phyloP scores from a whole-genome alignment of 2,797 vertebrate species.

The Danionella dracula region DNA sequence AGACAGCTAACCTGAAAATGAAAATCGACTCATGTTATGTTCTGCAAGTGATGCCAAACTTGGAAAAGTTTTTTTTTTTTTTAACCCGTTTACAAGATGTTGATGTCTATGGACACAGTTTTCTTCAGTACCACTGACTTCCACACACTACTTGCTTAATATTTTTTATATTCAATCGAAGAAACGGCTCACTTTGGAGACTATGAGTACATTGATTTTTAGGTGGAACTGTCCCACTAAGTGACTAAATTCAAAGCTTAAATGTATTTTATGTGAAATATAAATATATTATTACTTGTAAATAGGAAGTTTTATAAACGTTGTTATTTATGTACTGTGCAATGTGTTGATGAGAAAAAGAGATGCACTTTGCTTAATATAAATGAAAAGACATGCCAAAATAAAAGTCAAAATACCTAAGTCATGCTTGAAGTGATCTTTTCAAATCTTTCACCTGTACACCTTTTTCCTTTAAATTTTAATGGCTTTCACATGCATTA shows the following conservation, averaged over 20 bases:
- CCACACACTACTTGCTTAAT: too few species aligned
- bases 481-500: slow-evolving; percentile 23
- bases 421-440: slow-evolving; percentile 36
- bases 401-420: slow-evolving; percentile 76
- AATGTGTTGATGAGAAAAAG: slow-evolving; percentile 96
- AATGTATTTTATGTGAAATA: slow-evolving; percentile 99
- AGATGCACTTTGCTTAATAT: slow-evolving; percentile 99
- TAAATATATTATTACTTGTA: slow-evolving; percentile 99
- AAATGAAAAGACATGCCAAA: slow-evolving; percentile 99
- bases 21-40: too few species aligned
- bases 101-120: too few species aligned
- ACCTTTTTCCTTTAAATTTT: too few species aligned
- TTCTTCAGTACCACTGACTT: too few species aligned
- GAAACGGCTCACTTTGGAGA: too few species aligned
- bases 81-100: too few species aligned
- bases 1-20: background rate
- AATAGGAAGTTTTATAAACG: slow-evolving; percentile 99
- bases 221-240: too few species aligned
- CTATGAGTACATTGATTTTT: too few species aligned
- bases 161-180: too few species aligned
- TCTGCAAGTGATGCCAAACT: too few species aligned
- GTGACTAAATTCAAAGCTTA: slow-evolving; percentile 64
- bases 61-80: too few species aligned
- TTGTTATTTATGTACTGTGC: slow-evolving; percentile 99
- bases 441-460: background rate